phyloP scores from a whole-genome alignment of 2,797 vertebrate species.

The Mus minutoides region DNA sequence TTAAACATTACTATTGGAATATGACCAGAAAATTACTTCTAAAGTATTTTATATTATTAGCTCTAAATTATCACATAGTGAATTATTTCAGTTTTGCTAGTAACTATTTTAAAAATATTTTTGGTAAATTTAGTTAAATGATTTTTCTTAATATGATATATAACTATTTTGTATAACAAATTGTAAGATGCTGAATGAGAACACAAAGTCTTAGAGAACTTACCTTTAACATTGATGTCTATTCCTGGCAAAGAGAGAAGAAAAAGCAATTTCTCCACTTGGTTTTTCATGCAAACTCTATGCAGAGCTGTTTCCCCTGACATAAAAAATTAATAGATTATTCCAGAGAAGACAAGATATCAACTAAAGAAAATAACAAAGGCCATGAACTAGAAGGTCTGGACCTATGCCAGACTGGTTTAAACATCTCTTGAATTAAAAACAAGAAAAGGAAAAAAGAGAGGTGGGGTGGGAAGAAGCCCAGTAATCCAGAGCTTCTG shows the following conservation, averaged over 20 bases:
- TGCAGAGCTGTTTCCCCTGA: constrained; percentile 97
- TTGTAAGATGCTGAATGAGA: constrained; percentile 68
- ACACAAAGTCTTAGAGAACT: constrained; percentile 84
- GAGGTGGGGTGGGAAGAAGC: neutral
- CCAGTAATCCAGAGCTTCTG: constrained; percentile 81
- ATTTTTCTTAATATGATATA: constrained; percentile 63
- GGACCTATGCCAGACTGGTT: constrained; percentile 83
- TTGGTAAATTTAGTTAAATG: constrained; percentile 55
- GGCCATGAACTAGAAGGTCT: constrained; percentile 84
- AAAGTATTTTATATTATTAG: constrained; percentile 53
- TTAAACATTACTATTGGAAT: constrained; percentile 56
- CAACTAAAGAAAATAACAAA: constrained; percentile 88
- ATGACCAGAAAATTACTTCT: constrained; percentile 42
- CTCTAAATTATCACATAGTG: constrained; percentile 53
- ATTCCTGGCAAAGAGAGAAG: constrained; percentile 92
- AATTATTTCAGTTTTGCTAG: constrained; percentile 53
- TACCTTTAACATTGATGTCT: constrained; percentile 97
- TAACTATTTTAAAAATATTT: constrained; percentile 56
- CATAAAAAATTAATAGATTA: constrained; percentile 91
- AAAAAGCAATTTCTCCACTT: constrained; percentile 93
- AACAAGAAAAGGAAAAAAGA: constrained; percentile 14
- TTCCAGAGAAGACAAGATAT: constrained; percentile 86
- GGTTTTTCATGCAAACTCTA: constrained; percentile 95
- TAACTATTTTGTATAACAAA: constrained; percentile 61
- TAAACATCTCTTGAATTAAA: constrained; percentile 80